phyloP scores from a whole-genome alignment of 1,140 invertebrate species.

The Diabrotica virgifera region DNA sequence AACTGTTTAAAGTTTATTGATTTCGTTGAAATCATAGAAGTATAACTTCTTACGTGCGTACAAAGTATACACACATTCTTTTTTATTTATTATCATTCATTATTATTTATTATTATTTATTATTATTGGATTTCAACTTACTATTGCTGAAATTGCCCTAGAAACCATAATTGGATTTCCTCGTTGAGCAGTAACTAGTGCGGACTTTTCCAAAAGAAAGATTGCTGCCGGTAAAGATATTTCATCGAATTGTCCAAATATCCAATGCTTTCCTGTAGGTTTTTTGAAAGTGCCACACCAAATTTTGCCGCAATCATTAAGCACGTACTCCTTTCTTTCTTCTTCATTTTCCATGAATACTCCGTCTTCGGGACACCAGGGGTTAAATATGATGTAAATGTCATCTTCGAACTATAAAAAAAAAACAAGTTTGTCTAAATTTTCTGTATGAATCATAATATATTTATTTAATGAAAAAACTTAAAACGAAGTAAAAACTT shows the following conservation, averaged over 20 bases:
- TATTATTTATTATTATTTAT: too few species aligned
- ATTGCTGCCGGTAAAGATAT: slow-evolving; percentile 62
- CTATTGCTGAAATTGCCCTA: slow-evolving; percentile 67
- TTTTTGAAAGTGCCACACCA: slow-evolving; percentile 68
- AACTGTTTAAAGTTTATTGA: too few species aligned
- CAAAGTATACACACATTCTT: too few species aligned
- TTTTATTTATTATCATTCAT: too few species aligned
- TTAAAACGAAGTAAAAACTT: too few species aligned
- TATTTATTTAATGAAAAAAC: too few species aligned
- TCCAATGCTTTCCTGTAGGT: slow-evolving; percentile 67
- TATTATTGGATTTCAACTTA: slow-evolving; percentile 53
- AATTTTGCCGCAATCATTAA: slow-evolving; percentile 74
- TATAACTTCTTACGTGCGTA: too few species aligned
- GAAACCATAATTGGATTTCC: slow-evolving; percentile 67
- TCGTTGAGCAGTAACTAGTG: slow-evolving; percentile 59
- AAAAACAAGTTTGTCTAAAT: neutral
- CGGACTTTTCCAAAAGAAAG: slow-evolving; percentile 61
- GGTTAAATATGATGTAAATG: slow-evolving; percentile 78
- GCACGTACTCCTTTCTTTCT: slow-evolving; percentile 65
- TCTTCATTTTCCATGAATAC: slow-evolving; percentile 67
- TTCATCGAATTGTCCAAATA: slow-evolving; percentile 73
- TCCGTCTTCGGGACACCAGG: slow-evolving; percentile 68
- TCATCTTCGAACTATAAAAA: slow-evolving; percentile 45
- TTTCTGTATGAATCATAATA: too few species aligned
- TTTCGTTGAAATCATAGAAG: too few species aligned